phyloP scores from a whole-genome alignment of 2,888 invertebrate species.

The Iphiclides podalirius region DNA sequence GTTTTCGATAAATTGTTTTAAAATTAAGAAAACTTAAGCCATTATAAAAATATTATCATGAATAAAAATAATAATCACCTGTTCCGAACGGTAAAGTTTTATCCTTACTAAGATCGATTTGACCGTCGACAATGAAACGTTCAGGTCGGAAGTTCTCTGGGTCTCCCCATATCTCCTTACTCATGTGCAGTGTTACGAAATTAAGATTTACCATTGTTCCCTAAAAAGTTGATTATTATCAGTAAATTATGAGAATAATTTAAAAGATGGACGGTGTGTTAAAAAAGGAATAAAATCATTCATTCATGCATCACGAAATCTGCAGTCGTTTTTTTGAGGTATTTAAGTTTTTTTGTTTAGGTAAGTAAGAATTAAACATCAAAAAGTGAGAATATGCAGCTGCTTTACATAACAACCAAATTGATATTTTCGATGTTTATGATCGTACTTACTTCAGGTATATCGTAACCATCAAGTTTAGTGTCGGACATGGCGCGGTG shows the following conservation, averaged over 20 bases:
- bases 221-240: conserved; percentile 49
- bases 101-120: conserved; percentile 78
- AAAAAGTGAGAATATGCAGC: too few relatives aligned
- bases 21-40: background rate
- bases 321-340: too few relatives aligned
- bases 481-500: conserved; percentile 76
- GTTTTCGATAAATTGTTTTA: too few relatives aligned
- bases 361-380: too few relatives aligned
- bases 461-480: conserved; percentile 75
- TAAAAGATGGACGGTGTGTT: background rate
- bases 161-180: conserved; percentile 81
- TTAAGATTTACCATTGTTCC: conserved; percentile 78
- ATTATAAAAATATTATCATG: background rate
- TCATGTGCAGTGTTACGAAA: conserved; percentile 75
- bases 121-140: conserved; percentile 80
- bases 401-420: too few relatives aligned
- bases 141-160: conserved; percentile 84
- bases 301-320: too few relatives aligned
- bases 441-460: conserved; percentile 80
- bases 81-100: conserved; percentile 83
- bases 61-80: conserved; percentile 55
- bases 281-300: too few relatives aligned
- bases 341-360: too few relatives aligned
- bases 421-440: too few relatives aligned
- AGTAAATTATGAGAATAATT: background rate